Conservation (phyloP, 2,888 invertebrate genomes). For the Strigamia crassipes region DNA sequence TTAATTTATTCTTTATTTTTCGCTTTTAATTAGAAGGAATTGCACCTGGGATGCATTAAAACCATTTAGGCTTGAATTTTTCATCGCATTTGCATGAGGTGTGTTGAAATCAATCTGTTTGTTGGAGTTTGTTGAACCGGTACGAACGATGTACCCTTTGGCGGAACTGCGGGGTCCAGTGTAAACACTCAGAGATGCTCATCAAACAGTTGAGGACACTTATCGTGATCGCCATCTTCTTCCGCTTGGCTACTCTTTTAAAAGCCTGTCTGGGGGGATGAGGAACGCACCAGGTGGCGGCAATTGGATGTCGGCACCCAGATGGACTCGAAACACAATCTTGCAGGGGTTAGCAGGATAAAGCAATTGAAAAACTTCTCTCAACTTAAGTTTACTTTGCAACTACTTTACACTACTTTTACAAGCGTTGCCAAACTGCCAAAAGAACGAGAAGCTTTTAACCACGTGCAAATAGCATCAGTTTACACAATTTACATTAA, state of each 20-base stretch:
- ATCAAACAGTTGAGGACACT: not conserved
- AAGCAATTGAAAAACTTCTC: conserved; percentile 2
- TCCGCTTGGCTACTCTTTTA: not conserved
- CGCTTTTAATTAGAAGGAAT: not conserved
- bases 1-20: no score
- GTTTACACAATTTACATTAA: no score
- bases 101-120: not conserved
- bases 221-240: not conserved
- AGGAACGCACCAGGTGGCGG: not conserved
- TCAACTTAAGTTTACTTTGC: no score
- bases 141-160: not conserved
- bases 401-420: no score
- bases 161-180: not conserved
- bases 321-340: conserved; percentile 26
- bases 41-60: not conserved
- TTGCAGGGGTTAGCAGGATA: conserved; percentile 2
- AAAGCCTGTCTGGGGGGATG: not conserved
- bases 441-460: not conserved
- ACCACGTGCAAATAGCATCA: not conserved
- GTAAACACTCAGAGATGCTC: not conserved
- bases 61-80: not conserved
- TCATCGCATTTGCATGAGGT: not conserved
- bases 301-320: conserved; percentile 20
- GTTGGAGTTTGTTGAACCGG: not conserved
- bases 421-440: not conserved